These are phyloP conservation scores for Lagodon rhomboides DNA, from an alignment of 2,797 vertebrate species.

Conservation along the genomic window DNA sequence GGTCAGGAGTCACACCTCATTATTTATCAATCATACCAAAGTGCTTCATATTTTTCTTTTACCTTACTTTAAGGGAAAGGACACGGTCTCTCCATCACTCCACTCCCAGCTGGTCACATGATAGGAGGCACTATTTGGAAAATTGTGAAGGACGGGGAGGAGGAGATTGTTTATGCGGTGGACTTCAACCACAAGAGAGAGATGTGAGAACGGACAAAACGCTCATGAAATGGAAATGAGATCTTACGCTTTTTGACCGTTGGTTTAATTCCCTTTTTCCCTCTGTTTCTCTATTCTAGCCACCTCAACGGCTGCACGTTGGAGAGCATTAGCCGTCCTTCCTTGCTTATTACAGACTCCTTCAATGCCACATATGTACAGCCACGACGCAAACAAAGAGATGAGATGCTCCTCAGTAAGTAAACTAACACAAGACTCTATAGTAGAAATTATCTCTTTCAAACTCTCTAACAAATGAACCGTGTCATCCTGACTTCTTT, in stretches of 20 bases:
- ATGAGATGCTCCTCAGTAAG: slow-evolving; percentile 97
- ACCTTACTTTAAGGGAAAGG: slow-evolving; percentile 91
- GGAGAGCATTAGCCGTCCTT: slow-evolving; percentile 96
- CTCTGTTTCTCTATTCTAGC: slow-evolving; percentile 75
- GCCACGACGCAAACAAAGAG: slow-evolving; percentile 96
- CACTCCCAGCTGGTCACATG: slow-evolving; percentile 98
- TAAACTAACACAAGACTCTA: slow-evolving; percentile 38
- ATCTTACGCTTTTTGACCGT: not conserved
- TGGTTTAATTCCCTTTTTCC: not conserved
- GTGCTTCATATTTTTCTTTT: slow-evolving; percentile 27
- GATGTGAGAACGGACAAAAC: slow-evolving; percentile 87
- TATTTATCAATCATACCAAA: not conserved
- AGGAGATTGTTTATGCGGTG: slow-evolving; percentile 98
- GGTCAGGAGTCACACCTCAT: not conserved
- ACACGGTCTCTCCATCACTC: slow-evolving; percentile 97
- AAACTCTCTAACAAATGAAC: not conserved
- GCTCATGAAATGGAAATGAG: not conserved
- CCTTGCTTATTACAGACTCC: slow-evolving; percentile 97
- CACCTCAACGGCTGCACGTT: slow-evolving; percentile 97
- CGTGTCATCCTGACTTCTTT: not conserved
- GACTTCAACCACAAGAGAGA: slow-evolving; percentile 99
- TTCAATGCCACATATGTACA: slow-evolving; percentile 98
- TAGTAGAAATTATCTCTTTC: not conserved
- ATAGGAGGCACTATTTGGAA: slow-evolving; percentile 99
- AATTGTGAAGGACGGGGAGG: slow-evolving; percentile 99